Percentiles rank a stretch among this genome's conserved stretches.
Evolutionary conservation across 2,888 invertebrate genomes (phyloP).

Genomic region (Bombylius major): DNA sequence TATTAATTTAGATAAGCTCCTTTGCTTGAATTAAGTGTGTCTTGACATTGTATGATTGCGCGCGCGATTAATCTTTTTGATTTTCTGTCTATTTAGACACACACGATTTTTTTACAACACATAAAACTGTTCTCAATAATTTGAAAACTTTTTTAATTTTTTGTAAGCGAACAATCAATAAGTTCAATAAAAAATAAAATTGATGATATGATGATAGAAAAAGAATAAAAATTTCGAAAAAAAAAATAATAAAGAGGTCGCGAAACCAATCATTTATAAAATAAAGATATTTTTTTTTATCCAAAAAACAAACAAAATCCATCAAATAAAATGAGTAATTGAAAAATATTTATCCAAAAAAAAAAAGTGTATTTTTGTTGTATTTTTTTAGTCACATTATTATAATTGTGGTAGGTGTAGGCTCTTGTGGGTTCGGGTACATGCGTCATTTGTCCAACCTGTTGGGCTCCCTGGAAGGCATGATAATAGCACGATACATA

Average conservation of each 20-base stretch:
- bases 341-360: slow-evolving; percentile 5
- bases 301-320: slow-evolving; percentile 17
- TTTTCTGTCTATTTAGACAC: too few species aligned
- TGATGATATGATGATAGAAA: too few species aligned
- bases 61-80: too few species aligned
- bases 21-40: too few species aligned
- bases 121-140: too few species aligned
- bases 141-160: too few species aligned
- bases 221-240: too few species aligned
- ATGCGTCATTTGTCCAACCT: slow-evolving; percentile 54
- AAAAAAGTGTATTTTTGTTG: slow-evolving; percentile 34
- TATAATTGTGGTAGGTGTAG: slow-evolving; percentile 37
- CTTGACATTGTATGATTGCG: too few species aligned
- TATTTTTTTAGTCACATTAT: slow-evolving; percentile 38
- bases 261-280: too few species aligned
- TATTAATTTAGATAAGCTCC: too few species aligned
- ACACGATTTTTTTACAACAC: too few species aligned
- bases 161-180: neutral
- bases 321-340: neutral
- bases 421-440: slow-evolving; percentile 38
- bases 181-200: neutral
- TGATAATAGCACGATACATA: slow-evolving; percentile 99
- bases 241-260: too few species aligned
- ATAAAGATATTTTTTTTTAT: slow-evolving; percentile 1
- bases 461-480: slow-evolving; percentile 99